Conservation (phyloP, 2,888 invertebrate species). For the Stramonita haemastoma region DNA sequence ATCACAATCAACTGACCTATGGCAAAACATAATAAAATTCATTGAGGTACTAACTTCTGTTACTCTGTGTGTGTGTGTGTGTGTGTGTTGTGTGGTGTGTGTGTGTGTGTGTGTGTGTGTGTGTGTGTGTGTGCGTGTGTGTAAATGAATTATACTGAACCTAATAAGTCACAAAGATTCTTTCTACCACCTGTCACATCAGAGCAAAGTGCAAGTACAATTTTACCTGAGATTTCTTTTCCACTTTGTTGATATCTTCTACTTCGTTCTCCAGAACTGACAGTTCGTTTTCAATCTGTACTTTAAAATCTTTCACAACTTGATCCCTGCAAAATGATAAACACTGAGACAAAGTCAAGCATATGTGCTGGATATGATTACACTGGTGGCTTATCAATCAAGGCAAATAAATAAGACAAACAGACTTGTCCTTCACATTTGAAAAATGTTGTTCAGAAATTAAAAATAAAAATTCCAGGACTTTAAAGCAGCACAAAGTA, state of each 20-base stretch:
- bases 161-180: too few species aligned
- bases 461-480: too few species aligned
- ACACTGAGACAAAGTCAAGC: too few species aligned
- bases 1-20: too few species aligned
- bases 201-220: not conserved
- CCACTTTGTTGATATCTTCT: not conserved
- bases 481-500: too few species aligned
- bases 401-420: too few species aligned
- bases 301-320: not conserved
- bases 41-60: not conserved
- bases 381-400: too few species aligned
- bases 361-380: too few species aligned
- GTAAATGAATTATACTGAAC: not conserved
- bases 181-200: not conserved
- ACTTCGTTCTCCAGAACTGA: not conserved
- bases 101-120: not conserved
- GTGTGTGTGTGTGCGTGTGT: not conserved
- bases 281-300: not conserved
- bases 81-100: not conserved
- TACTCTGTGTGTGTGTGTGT: not conserved
- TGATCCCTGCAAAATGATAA: not conserved
- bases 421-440: too few species aligned
- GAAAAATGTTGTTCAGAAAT: too few species aligned
- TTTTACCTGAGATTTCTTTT: slow-evolving; percentile 12
- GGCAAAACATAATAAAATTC: too few species aligned